Evolutionary conservation across 2,797 vertebrate genomes (phyloP).

Genomic region (Squalus acanthias): DNA sequence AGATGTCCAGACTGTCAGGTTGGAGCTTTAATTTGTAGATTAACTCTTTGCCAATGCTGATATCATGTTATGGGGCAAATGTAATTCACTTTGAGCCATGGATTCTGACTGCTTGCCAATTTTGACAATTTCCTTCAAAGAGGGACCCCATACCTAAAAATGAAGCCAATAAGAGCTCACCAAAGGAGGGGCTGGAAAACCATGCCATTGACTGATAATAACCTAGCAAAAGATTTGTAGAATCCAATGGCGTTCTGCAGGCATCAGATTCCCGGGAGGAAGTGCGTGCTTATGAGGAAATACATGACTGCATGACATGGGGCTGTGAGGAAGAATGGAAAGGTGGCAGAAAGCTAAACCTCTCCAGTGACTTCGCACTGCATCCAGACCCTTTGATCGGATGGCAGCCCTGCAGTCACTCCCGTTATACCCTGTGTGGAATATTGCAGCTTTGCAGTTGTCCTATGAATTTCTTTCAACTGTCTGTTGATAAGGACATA

Average conservation of each 20-base stretch:
- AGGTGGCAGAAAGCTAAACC: background rate
- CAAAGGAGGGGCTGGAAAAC: background rate
- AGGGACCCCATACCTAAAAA: background rate
- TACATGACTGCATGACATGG: background rate
- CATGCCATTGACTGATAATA: background rate
- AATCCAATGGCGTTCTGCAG: background rate
- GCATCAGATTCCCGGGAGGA: background rate
- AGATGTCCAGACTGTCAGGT: constrained; percentile 58
- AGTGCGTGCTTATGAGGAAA: background rate
- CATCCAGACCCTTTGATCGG: background rate
- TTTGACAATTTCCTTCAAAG: constrained; percentile 25
- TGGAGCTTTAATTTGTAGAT: constrained; percentile 47
- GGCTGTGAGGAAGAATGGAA: background rate
- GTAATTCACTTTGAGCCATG: constrained; percentile 30
- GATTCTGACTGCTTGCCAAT: constrained; percentile 26
- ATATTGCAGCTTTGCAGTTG: background rate
- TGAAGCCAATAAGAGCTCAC: background rate
- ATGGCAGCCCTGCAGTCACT: background rate
- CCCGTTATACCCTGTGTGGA: background rate
- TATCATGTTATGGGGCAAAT: constrained; percentile 9
- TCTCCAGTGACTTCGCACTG: background rate
- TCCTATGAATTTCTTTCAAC: background rate
- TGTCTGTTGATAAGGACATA: background rate
- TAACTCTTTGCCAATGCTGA: constrained; percentile 49
- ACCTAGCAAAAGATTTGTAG: background rate